Evolutionary conservation across 2,797 vertebrate species (phyloP), one percentile per base, ranked within the genome.

Genomic region (Macropus fuliginosus): DNA sequence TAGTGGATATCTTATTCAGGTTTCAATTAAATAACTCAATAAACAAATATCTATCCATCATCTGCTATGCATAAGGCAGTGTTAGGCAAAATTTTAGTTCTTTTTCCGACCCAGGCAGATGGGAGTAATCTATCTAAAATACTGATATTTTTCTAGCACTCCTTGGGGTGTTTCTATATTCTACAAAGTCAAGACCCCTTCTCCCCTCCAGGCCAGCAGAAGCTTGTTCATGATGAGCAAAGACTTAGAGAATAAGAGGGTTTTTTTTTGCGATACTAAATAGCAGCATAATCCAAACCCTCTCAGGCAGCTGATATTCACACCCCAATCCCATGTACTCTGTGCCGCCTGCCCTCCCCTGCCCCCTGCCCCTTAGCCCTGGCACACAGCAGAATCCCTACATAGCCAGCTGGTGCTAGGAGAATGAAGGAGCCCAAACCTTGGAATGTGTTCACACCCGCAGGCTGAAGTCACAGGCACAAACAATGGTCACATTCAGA

Each of bases 401-500:
- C 40, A 27, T 24, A 27, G 21, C 40, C 74, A 50, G 74, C 74
- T 9, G 46, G 74, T 21, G 3, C 40, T 27, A 46, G n/a, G n/a
- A 87, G 94, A 96, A 98, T 87, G 97, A 98, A 98, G 96, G 66
- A 93, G 96, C 94, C 66, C 21, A 34, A 87, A 94, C 95, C 97
- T 74, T n/a, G 96, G 97, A 98, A 97, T 92, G 97, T 96, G 94
- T 94, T 97, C 97, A 95, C 93, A 93, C 94, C 74, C 8, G 95
- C 90, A 90, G 92, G 93, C 52, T 93, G 54, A 12, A 66, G 94
- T 91, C 94, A 81, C 55, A 54, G 62, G 9, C 74, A 87, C 96
- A 96, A 94, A 98, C 98, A 98, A 98, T 66, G 92, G 96, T 31
- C 96, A 95, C 93, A 95, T 97, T 98, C 97, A 98, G 56, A 97